Evolutionary conservation across 2,113 vertebrate species (phyloP).

Genomic region (Eclectus roratus): DNA sequence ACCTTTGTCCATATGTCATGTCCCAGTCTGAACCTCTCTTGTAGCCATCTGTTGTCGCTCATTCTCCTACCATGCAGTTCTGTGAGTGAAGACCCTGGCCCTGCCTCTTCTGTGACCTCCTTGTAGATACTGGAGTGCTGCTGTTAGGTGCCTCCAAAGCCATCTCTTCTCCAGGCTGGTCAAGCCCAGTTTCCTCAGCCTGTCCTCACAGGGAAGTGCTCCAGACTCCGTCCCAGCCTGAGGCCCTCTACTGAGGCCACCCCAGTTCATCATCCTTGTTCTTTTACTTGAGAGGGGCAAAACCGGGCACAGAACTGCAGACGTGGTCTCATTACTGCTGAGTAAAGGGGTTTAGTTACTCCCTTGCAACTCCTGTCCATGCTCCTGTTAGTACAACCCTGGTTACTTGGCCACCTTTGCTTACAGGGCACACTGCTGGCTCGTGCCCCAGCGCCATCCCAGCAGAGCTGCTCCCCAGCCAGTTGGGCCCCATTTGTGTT

Average conservation of each 20-base stretch:
- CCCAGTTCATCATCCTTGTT: not conserved
- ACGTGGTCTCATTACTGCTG: not conserved
- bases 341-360: not conserved
- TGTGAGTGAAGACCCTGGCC: not conserved
- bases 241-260: not conserved
- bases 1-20: not conserved
- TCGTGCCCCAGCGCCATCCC: not conserved
- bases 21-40: not conserved
- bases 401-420: too few species aligned
- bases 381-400: not conserved
- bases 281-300: not conserved
- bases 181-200: not conserved
- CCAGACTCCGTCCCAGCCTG: accelerated
- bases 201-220: not conserved
- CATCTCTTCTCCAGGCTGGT: not conserved
- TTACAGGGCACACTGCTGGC: not conserved
- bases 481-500: not conserved
- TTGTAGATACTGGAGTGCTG: not conserved
- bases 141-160: not conserved
- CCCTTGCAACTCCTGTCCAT: not conserved
- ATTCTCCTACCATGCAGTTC: not conserved
- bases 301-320: not conserved
- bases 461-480: not conserved
- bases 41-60: not conserved
- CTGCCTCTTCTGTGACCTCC: not conserved